phyloP scores from a whole-genome alignment of 2,888 invertebrate species.

The Lochmaea capreae region DNA sequence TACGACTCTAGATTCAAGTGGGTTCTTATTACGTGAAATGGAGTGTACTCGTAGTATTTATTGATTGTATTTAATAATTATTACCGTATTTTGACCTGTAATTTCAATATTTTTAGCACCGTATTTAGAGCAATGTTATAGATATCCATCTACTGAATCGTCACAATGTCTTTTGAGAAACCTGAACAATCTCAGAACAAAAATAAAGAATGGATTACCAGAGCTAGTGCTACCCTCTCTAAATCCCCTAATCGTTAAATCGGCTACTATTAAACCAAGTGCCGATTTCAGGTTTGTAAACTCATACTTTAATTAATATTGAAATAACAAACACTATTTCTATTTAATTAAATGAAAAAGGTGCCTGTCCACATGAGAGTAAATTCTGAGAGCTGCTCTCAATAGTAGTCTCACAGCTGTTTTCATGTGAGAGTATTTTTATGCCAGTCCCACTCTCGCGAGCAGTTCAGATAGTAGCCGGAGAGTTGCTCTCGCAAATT shows the following conservation, averaged over 20 bases:
- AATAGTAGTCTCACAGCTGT: too few species aligned
- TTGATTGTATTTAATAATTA: too few species aligned
- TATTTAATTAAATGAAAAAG: too few species aligned
- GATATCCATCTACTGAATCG: slow-evolving; percentile 70
- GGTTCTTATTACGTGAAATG: too few species aligned
- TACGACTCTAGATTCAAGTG: too few species aligned
- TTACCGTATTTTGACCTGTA: neutral
- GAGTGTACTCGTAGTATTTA: too few species aligned
- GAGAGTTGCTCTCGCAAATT: too few species aligned
- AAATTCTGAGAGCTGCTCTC: too few species aligned
- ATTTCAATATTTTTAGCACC: slow-evolving; percentile 67
- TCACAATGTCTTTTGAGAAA: slow-evolving; percentile 72
- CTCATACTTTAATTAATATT: neutral
- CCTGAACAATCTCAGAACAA: slow-evolving; percentile 70
- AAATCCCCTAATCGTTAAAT: slow-evolving; percentile 76
- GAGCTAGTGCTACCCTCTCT: slow-evolving; percentile 75
- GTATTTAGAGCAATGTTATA: slow-evolving; percentile 74
- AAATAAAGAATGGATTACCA: slow-evolving; percentile 71
- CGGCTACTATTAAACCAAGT: slow-evolving; percentile 70
- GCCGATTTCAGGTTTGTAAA: slow-evolving; percentile 35
- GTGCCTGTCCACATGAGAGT: too few species aligned
- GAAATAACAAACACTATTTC: neutral
- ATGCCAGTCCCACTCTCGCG: too few species aligned
- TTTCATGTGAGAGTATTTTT: too few species aligned
- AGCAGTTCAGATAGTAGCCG: too few species aligned